phyloP scores from a whole-genome alignment of 2,113 vertebrate genomes.

The Notiomystis cincta region DNA sequence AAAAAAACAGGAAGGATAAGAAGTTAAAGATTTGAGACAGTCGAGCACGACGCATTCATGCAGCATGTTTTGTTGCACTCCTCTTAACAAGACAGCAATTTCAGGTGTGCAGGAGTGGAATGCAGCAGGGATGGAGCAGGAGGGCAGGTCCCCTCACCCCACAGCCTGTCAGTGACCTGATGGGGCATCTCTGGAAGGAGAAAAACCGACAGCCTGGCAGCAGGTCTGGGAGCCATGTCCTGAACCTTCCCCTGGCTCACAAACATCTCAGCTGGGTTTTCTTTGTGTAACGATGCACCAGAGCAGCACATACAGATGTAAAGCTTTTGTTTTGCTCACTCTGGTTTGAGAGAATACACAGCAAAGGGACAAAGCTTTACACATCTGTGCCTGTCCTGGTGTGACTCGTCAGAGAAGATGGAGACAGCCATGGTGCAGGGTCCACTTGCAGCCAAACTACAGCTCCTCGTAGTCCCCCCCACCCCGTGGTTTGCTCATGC shows the following conservation, averaged over 20 bases:
- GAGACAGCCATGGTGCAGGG: background rate
- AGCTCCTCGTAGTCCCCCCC: slow-evolving; percentile 95
- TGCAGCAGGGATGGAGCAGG: background rate
- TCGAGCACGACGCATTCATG: slow-evolving; percentile 11
- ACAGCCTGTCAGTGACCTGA: background rate
- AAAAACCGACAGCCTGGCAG: background rate
- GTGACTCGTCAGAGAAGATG: background rate
- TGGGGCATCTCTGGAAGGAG: background rate
- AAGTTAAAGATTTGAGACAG: slow-evolving; percentile 21
- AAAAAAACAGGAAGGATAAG: slow-evolving; percentile 46
- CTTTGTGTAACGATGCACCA: background rate
- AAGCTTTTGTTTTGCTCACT: slow-evolving; percentile 39
- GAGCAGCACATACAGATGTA: slow-evolving; percentile 14
- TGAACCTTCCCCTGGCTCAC: background rate
- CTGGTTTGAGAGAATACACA: background rate
- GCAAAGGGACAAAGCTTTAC: slow-evolving; percentile 6
- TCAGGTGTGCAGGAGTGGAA: slow-evolving; percentile 28
- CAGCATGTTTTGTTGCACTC: slow-evolving; percentile 19
- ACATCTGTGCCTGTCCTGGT: background rate
- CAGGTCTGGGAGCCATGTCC: background rate
- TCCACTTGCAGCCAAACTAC: slow-evolving; percentile 54
- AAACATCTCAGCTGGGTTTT: background rate
- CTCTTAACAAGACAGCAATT: slow-evolving; percentile 9
- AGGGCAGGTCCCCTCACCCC: background rate
- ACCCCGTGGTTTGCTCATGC: slow-evolving; percentile 63